Conservation (phyloP, 2,797 vertebrate genomes). For the Sylvilagus floridanus region DNA sequence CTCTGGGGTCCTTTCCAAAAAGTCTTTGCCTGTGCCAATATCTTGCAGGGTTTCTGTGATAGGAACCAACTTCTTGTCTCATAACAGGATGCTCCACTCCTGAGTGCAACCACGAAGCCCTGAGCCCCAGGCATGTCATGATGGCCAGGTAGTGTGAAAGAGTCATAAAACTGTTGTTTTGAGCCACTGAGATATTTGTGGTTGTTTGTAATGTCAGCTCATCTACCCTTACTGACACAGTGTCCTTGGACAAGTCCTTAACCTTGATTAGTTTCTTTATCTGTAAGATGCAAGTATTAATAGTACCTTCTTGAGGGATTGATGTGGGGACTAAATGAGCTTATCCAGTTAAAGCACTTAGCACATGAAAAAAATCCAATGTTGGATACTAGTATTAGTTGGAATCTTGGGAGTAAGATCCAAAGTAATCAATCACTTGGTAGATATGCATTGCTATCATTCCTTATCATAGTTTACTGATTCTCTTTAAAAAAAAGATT, state of each 20-base stretch:
- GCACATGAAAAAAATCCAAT: neutral
- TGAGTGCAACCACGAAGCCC: neutral
- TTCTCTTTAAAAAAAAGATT: neutral
- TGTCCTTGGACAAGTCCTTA: neutral
- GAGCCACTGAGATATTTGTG: neutral
- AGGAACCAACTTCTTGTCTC: no score
- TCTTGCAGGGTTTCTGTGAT: no score
- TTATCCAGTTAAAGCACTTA: constrained; percentile 59
- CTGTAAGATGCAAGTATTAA: neutral
- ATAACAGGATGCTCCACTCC: neutral
- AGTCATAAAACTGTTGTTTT: constrained; percentile 30
- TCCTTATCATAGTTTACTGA: neutral
- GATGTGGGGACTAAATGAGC: neutral
- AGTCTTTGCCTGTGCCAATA: no score
- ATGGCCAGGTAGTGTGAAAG: neutral
- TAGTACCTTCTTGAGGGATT: neutral
- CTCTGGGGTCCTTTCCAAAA: no score
- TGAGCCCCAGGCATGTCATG: neutral
- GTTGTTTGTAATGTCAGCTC: constrained; percentile 32
- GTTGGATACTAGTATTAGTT: neutral
- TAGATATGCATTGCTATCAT: constrained; percentile 22
- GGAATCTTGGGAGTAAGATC: neutral
- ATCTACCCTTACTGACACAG: neutral
- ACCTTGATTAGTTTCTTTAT: constrained; percentile 41
- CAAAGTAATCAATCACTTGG: constrained; percentile 18